Base-by-base conservation (phyloP, 2,113 vertebrate species). In the Neodon shergylaensis region DNA sequence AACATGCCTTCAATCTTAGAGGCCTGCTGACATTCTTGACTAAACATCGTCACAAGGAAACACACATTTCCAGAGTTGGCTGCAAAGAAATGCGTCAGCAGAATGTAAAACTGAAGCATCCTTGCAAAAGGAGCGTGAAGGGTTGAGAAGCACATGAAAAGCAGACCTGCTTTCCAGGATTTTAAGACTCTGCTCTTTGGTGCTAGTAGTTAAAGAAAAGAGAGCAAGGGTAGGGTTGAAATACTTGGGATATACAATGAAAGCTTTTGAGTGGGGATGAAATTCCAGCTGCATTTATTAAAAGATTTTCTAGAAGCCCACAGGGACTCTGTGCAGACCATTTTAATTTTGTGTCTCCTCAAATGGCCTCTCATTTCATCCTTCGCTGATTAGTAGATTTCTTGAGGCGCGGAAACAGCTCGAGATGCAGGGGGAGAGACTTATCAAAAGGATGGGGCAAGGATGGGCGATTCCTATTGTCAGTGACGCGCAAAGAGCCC, bases 201-300 rank as follows among this genome's bases (percentile, higher is more conserved):
- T 16, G 11, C 1, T 22, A 28, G n/a, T 0, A 52, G 61, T 84
- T 14, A 73, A 31, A 87, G 76, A 63, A 77, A 83, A 68, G 61
- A 92, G 44, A 65, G 81, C 79, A 86, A 78, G 39, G 92, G 28
- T n/a, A n/a, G 44, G 78, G 68, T 58, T 54, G 77, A 90, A 81
- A 39, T 93, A 16, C 82, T 82, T 91, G 74, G 49, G 74, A 42
- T 73, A 22, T 26, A 61, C n/a, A 83, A 70, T 0, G 6, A 91
- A 68, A 89, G 86, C 58, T 63, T 68, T 65, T 65, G 93, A 97
- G 94, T 61, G 47, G 74, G 78, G 39, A 49, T 96, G 94, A 92
- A 95, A 97, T 89, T 97, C 36, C 58, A 96, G 89, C 89, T 95
- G 74, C 61, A 84, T 94, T 96, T 96, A 94, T 96, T 73, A 95